phyloP scores from a whole-genome alignment of 2,113 vertebrate species.

The Menura novaehollandiae region DNA sequence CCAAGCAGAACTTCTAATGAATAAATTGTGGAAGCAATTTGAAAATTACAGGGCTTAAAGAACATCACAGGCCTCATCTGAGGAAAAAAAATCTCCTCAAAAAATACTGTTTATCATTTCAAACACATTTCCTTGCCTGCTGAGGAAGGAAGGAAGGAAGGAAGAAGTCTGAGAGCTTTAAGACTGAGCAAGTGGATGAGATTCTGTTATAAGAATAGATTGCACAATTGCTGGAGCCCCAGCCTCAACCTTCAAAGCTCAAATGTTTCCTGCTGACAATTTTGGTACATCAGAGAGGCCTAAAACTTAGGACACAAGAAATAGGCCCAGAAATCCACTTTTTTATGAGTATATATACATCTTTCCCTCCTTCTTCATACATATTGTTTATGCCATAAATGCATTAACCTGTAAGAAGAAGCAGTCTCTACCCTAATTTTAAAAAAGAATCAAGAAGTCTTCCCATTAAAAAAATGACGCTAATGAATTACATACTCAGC shows the following conservation, averaged over 20 bases:
- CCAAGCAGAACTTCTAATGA: background rate
- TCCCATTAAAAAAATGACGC: background rate
- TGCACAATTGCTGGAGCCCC: background rate
- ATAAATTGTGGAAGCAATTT: background rate
- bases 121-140: background rate
- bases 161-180: background rate
- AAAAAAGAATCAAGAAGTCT: background rate
- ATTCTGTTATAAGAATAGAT: background rate
- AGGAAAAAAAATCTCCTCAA: background rate
- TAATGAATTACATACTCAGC: rapidly evolving
- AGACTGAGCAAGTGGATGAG: background rate
- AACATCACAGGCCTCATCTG: background rate
- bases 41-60: background rate
- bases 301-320: background rate
- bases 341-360: background rate
- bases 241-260: background rate
- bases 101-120: background rate
- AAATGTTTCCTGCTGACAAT: background rate
- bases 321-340: background rate
- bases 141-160: background rate
- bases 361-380: background rate
- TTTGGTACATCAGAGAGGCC: background rate
- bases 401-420: background rate
- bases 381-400: background rate
- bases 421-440: background rate